Percentiles rank a stretch among this genome's conserved stretches.
Conservation (phyloP, 2,888 invertebrate genomes). For the Cephus runcator region DNA sequence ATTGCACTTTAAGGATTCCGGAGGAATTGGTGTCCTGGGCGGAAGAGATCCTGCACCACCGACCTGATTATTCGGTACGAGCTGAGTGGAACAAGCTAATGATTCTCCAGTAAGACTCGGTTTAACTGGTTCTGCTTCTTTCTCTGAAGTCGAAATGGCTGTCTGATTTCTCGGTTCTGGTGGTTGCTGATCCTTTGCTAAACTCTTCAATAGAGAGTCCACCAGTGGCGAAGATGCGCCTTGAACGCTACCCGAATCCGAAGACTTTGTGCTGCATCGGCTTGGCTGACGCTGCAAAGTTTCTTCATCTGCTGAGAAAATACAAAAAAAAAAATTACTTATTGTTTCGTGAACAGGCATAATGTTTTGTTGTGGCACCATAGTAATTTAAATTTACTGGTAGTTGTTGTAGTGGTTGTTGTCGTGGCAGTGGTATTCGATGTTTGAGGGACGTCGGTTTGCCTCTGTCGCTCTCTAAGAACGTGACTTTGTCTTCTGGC, state of each 20-base stretch:
- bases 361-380: not conserved
- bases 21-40: conserved; percentile 78
- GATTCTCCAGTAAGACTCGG: conserved; percentile 70
- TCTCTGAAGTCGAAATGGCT: conserved; percentile 67
- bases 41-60: conserved; percentile 68
- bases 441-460: conserved; percentile 59
- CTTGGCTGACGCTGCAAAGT: conserved; percentile 56
- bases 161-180: conserved; percentile 71
- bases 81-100: conserved; percentile 66
- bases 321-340: not conserved
- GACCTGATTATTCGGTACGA: conserved; percentile 78
- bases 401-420: not conserved
- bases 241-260: conserved; percentile 60
- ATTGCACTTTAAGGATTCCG: conserved; percentile 93
- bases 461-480: conserved; percentile 81
- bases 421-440: conserved; percentile 59
- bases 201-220: conserved; percentile 81
- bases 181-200: conserved; percentile 77
- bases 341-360: not conserved
- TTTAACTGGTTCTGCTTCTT: conserved; percentile 75
- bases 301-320: conserved; percentile 52
- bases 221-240: conserved; percentile 67
- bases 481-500: conserved; percentile 93
- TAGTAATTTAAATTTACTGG: not conserved
- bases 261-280: conserved; percentile 62